These are phyloP conservation scores for Pseudonaja textilis DNA, from an alignment of 2,113 vertebrate species.

Conservation along the genomic window DNA sequence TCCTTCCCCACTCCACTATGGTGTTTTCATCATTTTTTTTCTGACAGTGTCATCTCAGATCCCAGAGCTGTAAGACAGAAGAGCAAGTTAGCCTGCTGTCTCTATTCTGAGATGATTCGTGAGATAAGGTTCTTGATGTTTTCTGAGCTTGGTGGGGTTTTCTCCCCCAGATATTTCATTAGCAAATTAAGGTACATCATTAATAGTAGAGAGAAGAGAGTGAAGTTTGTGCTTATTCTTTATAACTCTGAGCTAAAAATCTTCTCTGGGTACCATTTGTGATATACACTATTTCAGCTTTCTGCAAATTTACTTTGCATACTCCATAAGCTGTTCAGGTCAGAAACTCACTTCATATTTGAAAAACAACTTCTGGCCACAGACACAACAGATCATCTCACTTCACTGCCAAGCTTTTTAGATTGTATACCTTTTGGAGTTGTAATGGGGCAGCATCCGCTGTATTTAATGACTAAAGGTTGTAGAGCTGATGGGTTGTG, in stretches of 20 bases:
- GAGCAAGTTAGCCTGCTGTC: background rate
- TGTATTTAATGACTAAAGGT: background rate
- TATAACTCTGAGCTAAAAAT: background rate
- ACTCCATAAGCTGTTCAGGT: background rate
- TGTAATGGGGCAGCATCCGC: background rate
- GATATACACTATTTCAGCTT: background rate
- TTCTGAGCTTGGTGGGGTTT: background rate
- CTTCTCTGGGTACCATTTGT: background rate
- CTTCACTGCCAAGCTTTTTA: background rate
- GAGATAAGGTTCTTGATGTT: background rate
- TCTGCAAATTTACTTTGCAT: background rate
- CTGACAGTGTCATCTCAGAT: background rate
- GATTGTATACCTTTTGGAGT: background rate
- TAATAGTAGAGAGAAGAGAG: background rate
- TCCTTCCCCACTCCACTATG: background rate
- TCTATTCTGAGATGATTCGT: background rate
- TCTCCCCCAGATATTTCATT: background rate
- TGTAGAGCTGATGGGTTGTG: background rate
- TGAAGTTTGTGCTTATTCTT: background rate
- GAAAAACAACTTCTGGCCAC: background rate
- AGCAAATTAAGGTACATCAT: background rate
- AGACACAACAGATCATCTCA: background rate
- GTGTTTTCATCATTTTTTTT: background rate
- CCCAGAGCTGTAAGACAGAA: background rate
- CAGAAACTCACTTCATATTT: background rate